Conservation (phyloP, 2,888 invertebrate species). For the Nymphalis urticae region DNA sequence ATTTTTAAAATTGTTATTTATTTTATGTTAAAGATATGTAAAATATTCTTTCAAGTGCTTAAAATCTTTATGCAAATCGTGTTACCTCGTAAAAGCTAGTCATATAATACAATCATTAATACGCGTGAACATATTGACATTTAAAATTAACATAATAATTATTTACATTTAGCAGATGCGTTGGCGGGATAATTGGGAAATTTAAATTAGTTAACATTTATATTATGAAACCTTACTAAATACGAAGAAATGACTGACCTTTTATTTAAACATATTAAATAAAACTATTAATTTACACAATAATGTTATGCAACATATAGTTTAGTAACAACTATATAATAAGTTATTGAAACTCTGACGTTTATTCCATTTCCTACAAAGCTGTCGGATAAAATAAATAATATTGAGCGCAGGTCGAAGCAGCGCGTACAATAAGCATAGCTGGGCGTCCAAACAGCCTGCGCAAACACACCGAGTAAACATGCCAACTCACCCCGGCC, state of each 20-base stretch:
- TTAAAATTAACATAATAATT: slow-evolving; percentile 34
- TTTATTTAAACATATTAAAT: neutral
- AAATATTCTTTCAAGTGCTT: slow-evolving; percentile 2
- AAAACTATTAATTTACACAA: neutral
- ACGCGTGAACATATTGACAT: slow-evolving; percentile 31
- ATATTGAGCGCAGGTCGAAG: slow-evolving; percentile 31
- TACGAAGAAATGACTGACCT: neutral
- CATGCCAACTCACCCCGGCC: slow-evolving; percentile 43
- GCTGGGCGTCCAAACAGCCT: slow-evolving; percentile 55
- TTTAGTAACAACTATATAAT: neutral
- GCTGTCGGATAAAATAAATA: slow-evolving; percentile 37
- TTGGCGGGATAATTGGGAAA: slow-evolving; percentile 25
- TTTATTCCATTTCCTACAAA: slow-evolving; percentile 36
- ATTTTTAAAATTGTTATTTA: neutral
- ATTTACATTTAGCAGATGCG: slow-evolving; percentile 31
- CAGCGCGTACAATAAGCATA: slow-evolving; percentile 59
- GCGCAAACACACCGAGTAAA: slow-evolving; percentile 55
- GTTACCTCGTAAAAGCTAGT: slow-evolving; percentile 7
- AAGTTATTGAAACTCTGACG: slow-evolving; percentile 5
- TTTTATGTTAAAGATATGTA: neutral
- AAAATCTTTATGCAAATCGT: slow-evolving; percentile 26
- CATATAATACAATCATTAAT: slow-evolving; percentile 32
- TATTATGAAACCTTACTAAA: slow-evolving; percentile 9
- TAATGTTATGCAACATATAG: neutral
- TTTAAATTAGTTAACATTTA: slow-evolving; percentile 17